A percentile compares a stretch with the other conserved stretches of the same genome.
phyloP scores from a whole-genome alignment of 2,113 vertebrate species.

The Neogobius melanostomus region DNA sequence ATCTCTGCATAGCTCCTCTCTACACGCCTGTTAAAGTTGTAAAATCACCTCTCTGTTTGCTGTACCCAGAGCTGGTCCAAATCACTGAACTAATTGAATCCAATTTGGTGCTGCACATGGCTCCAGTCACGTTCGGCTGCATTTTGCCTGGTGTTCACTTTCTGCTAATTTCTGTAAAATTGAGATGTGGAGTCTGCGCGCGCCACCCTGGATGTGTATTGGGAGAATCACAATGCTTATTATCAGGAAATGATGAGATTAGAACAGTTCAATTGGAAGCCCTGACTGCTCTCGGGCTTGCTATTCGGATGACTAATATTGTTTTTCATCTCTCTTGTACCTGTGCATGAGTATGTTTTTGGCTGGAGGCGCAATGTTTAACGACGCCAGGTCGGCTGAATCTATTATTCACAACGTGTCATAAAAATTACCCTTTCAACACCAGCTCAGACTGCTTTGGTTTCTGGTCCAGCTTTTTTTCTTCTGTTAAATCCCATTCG shows the following conservation, averaged over 20 bases:
- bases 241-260: slow-evolving; percentile 12
- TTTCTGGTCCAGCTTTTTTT: slow-evolving; percentile 17
- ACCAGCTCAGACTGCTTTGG: slow-evolving; percentile 27
- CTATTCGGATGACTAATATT: slow-evolving; percentile 1
- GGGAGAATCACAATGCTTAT: slow-evolving; percentile 11
- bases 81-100: slow-evolving; percentile 67
- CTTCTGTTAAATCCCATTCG: slow-evolving; percentile 22
- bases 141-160: slow-evolving; percentile 59
- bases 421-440: slow-evolving; percentile 34
- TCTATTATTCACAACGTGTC: slow-evolving; percentile 54
- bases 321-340: slow-evolving; percentile 4
- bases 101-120: slow-evolving; percentile 65
- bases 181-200: slow-evolving; percentile 36
- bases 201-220: slow-evolving; percentile 15
- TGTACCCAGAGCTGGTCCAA: slow-evolving; percentile 36
- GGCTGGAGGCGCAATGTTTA: slow-evolving; percentile 29
- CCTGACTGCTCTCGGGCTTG: background rate
- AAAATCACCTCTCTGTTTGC: slow-evolving; percentile 50
- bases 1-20: slow-evolving; percentile 28
- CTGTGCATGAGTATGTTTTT: slow-evolving; percentile 15
- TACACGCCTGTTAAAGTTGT: slow-evolving; percentile 55
- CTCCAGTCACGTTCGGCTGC: slow-evolving; percentile 49
- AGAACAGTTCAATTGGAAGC: background rate
- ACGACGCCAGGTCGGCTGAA: slow-evolving; percentile 36
- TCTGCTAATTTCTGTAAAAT: slow-evolving; percentile 54